These are phyloP conservation scores for Homalodisca vitripennis DNA, from an alignment of 1,140 invertebrate species.

Conservation along the genomic window DNA sequence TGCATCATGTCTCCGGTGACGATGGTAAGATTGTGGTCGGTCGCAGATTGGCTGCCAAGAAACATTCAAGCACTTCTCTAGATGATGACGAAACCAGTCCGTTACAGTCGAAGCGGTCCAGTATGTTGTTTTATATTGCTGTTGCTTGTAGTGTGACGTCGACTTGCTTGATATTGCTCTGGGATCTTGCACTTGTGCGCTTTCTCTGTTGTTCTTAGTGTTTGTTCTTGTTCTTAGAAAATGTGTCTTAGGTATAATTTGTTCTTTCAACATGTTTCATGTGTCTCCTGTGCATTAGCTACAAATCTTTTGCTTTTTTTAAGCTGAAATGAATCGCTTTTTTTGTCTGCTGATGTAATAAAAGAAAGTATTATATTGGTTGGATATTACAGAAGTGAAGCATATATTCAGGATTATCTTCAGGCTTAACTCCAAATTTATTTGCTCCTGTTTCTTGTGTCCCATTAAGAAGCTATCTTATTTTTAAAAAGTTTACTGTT, in stretches of 20 bases:
- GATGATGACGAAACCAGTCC: constrained; percentile 73
- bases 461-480: too few species aligned
- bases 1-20: constrained; percentile 52
- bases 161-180: constrained; percentile 1
- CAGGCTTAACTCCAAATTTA: too few species aligned
- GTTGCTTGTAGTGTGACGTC: not conserved
- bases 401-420: too few species aligned
- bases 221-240: not conserved
- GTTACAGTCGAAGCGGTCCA: constrained; percentile 73
- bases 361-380: too few species aligned
- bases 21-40: constrained; percentile 55
- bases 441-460: too few species aligned
- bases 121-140: constrained; percentile 56
- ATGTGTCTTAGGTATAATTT: not conserved
- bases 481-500: too few species aligned
- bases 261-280: not conserved
- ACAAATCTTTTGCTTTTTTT: not conserved
- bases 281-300: not conserved
- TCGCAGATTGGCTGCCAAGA: constrained; percentile 60
- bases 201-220: not conserved
- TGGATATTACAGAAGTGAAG: too few species aligned
- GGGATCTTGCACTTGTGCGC: not conserved
- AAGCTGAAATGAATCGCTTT: too few species aligned
- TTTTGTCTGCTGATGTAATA: too few species aligned
- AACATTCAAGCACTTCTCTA: constrained; percentile 56